These are phyloP conservation scores for Acleris cristana DNA, from an alignment of 2,888 invertebrate genomes.

Conservation along the genomic window DNA sequence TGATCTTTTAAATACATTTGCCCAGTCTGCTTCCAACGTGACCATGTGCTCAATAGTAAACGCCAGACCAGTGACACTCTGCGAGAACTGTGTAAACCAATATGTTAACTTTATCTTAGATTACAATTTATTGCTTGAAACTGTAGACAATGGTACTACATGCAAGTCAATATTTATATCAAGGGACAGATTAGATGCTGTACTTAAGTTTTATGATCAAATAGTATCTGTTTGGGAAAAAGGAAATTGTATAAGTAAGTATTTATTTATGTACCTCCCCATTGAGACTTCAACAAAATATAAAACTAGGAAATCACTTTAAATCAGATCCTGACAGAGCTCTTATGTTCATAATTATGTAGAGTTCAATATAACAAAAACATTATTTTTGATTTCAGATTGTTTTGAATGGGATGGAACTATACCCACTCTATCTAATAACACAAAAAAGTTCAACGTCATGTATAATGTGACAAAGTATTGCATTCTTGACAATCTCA, in stretches of 20 bases:
- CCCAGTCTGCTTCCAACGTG: conserved; percentile 81
- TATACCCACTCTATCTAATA: conserved; percentile 72
- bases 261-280: background rate
- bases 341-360: no score
- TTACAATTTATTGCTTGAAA: conserved; percentile 77
- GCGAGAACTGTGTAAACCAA: conserved; percentile 82
- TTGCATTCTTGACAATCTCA: conserved; percentile 67
- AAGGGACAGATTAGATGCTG: conserved; percentile 85
- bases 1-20: conserved; percentile 71
- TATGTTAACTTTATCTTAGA: conserved; percentile 79
- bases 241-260: conserved; percentile 86
- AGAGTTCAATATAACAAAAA: no score
- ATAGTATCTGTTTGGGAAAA: conserved; percentile 83
- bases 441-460: conserved; percentile 75
- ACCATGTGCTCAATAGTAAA: conserved; percentile 84
- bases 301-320: no score
- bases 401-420: conserved; percentile 80
- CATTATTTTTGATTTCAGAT: conserved; percentile 62
- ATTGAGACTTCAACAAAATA: no score
- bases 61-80: conserved; percentile 85
- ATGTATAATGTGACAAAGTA: conserved; percentile 70
- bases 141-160: conserved; percentile 75
- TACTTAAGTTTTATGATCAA: conserved; percentile 82
- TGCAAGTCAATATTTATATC: conserved; percentile 85
- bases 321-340: no score